Conservation (phyloP, 1,140 invertebrate species). For the Dryas iulia region DNA sequence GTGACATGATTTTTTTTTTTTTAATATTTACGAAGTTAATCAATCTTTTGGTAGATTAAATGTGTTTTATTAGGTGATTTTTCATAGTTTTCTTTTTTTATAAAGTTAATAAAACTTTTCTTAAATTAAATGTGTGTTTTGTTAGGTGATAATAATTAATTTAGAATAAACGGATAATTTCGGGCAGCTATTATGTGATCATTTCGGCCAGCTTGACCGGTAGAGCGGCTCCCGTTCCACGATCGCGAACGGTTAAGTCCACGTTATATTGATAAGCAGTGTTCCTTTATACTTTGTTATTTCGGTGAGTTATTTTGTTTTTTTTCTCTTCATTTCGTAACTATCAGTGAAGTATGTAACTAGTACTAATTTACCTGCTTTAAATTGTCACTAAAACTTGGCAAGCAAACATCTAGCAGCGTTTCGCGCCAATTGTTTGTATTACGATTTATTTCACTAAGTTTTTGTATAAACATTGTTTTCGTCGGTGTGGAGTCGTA, state of each 20-base stretch:
- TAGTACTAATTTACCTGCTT: conserved; percentile 28
- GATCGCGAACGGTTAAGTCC: conserved; percentile 31
- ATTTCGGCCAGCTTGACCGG: conserved; percentile 44
- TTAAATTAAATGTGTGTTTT: too few relatives aligned
- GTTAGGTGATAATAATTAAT: conserved; percentile 34
- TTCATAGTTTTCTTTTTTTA: background rate
- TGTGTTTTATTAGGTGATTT: too few relatives aligned
- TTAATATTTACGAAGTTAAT: too few relatives aligned
- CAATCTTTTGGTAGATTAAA: too few relatives aligned
- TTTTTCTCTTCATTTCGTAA: conserved; percentile 3
- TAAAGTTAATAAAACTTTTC: too few relatives aligned
- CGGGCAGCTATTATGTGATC: conserved; percentile 39
- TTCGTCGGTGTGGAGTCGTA: conserved; percentile 11
- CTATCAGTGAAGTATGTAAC: conserved; percentile 18
- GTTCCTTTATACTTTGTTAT: conserved; percentile 28
- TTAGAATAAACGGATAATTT: conserved; percentile 35
- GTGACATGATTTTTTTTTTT: too few relatives aligned
- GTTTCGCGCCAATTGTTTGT: conserved; percentile 32
- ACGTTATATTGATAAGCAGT: conserved; percentile 36
- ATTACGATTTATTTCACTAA: conserved; percentile 28
- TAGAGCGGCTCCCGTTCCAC: conserved; percentile 38
- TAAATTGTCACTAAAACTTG: conserved; percentile 26
- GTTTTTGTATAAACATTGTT: conserved; percentile 24
- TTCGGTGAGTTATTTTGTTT: conserved; percentile 29
- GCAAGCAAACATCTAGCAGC: conserved; percentile 28